Conservation (phyloP, 2,888 invertebrate species). For the Herminia tarsipennalis region DNA sequence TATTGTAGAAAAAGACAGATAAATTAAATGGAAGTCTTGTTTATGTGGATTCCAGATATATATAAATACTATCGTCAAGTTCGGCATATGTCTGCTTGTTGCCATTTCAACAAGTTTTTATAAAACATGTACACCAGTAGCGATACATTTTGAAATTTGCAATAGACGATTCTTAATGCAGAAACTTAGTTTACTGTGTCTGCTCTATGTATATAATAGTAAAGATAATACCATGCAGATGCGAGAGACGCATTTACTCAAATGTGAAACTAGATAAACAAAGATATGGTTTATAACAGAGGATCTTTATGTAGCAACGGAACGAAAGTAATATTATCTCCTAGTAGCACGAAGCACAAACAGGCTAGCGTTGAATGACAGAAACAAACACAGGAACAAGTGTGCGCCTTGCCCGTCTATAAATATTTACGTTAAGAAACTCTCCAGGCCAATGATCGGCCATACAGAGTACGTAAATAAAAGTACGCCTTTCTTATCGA, state of each 20-base stretch:
- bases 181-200: too few species aligned
- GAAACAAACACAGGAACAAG: slow-evolving; percentile 82
- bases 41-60: too few species aligned
- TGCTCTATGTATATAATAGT: background rate
- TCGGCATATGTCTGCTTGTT: too few species aligned
- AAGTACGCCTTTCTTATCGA: slow-evolving; percentile 83
- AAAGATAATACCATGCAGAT: slow-evolving; percentile 4
- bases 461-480: slow-evolving; percentile 72
- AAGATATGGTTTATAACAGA: slow-evolving; percentile 41
- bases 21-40: too few species aligned
- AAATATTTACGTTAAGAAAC: slow-evolving; percentile 85
- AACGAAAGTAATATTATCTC: slow-evolving; percentile 60
- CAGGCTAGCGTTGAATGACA: slow-evolving; percentile 79
- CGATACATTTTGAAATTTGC: too few species aligned
- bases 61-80: too few species aligned
- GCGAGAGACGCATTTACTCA: slow-evolving; percentile 25
- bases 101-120: too few species aligned
- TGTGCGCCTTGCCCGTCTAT: slow-evolving; percentile 75
- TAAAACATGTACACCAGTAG: too few species aligned
- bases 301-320: slow-evolving; percentile 52
- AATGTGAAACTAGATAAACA: slow-evolving; percentile 43
- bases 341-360: slow-evolving; percentile 43
- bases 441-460: slow-evolving; percentile 80
- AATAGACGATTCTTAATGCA: background rate
- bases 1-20: too few species aligned